These are phyloP conservation scores for Corvus moneduloides DNA, from an alignment of 2,113 vertebrate species.

Conservation along the genomic window DNA sequence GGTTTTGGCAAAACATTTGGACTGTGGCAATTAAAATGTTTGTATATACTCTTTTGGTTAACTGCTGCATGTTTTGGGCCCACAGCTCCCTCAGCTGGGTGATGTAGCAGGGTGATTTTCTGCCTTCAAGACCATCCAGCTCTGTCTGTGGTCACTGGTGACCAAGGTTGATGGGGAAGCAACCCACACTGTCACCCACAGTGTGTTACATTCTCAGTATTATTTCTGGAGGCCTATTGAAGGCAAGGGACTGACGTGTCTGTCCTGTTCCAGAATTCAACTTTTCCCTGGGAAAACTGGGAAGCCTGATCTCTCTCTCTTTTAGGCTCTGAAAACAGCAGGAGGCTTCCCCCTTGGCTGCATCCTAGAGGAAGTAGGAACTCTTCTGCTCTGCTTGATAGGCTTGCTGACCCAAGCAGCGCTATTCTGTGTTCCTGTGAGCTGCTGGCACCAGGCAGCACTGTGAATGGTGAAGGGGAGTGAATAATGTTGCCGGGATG, in stretches of 20 bases:
- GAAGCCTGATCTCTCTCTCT: background rate
- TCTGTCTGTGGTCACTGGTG: background rate
- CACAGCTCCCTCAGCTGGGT: background rate
- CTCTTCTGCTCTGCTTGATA: background rate
- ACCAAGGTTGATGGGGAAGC: background rate
- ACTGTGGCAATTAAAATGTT: background rate
- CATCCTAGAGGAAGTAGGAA: background rate
- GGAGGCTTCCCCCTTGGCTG: background rate
- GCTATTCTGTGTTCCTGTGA: background rate
- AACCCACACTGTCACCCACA: rapidly evolving
- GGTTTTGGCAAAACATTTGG: background rate
- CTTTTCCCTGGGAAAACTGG: background rate
- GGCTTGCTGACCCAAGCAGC: background rate
- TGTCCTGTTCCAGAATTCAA: background rate
- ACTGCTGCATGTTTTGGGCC: background rate
- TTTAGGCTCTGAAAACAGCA: background rate
- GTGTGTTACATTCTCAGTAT: background rate
- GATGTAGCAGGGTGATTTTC: background rate
- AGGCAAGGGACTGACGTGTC: rapidly evolving
- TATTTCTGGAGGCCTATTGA: background rate
- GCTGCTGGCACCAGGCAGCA: background rate
- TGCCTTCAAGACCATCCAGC: background rate
- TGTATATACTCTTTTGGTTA: background rate
- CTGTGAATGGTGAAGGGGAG: background rate
- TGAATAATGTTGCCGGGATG: background rate